Percentiles rank a stretch among this genome's conserved stretches.
phyloP scores from a whole-genome alignment of 2,113 vertebrate genomes.

The Cebus imitator region DNA sequence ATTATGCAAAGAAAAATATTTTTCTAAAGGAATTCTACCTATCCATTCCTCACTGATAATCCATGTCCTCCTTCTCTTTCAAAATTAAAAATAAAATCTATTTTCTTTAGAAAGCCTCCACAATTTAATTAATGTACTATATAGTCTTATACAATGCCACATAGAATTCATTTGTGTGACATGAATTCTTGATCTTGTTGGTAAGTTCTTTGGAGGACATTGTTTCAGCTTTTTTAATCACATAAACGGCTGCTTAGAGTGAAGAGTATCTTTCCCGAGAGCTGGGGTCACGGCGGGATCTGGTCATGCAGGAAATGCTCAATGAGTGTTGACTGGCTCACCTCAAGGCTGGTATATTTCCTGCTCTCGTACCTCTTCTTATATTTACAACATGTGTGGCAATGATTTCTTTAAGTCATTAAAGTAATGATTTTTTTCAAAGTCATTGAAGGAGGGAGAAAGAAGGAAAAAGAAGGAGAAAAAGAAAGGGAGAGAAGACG shows the following conservation, averaged over 20 bases:
- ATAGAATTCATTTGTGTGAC: neutral
- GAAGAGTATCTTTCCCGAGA: neutral
- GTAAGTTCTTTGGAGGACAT: neutral
- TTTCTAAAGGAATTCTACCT: neutral
- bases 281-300: neutral
- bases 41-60: neutral
- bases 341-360: neutral
- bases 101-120: neutral
- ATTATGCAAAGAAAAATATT: neutral
- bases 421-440: neutral
- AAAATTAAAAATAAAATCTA: conserved; percentile 1
- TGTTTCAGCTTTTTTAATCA: neutral
- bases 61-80: neutral
- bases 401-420: neutral
- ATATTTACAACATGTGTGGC: neutral
- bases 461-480: neutral
- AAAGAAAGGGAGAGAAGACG: neutral
- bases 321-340: neutral
- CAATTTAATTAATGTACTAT: neutral
- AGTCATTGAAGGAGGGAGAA: neutral
- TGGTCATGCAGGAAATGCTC: neutral
- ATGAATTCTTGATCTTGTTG: neutral
- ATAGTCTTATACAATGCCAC: neutral
- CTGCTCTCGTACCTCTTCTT: neutral
- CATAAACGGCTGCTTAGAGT: neutral